A percentile compares a stretch with the other conserved stretches of the same genome.
These are phyloP conservation scores for Choloepus hoffmanni DNA, from an alignment of 2,113 vertebrate species.

Conservation along the genomic window DNA sequence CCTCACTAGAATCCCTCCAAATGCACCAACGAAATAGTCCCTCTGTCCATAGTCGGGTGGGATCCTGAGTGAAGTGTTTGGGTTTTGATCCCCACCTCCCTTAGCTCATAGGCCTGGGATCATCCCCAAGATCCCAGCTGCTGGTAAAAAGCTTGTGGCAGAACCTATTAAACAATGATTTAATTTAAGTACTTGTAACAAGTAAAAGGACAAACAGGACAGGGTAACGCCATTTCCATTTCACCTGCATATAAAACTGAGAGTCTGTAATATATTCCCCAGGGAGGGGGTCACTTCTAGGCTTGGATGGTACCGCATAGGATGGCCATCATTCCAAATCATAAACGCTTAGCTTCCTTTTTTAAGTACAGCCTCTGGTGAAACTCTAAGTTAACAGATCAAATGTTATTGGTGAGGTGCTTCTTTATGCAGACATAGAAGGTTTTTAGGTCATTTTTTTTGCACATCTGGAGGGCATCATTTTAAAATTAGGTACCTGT, in stretches of 20 bases:
- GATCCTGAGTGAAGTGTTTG: neutral
- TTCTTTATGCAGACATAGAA: neutral
- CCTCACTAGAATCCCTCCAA: neutral
- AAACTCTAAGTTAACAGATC: constrained; percentile 9
- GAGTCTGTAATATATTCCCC: neutral
- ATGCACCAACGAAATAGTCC: neutral
- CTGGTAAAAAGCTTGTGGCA: neutral
- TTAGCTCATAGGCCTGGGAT: neutral
- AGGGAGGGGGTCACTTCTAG: constrained; percentile 7
- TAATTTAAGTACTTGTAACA: constrained; percentile 51
- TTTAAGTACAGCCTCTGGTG: constrained; percentile 14
- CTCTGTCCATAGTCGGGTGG: neutral
- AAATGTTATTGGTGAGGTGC: neutral
- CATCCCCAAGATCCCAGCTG: neutral
- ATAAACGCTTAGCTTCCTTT: constrained; percentile 35
- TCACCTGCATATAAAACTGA: constrained; percentile 42
- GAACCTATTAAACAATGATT: neutral
- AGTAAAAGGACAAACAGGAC: constrained; percentile 36
- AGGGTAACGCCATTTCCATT: constrained; percentile 28
- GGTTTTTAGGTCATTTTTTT: constrained; percentile 11
- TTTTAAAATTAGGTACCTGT: constrained; percentile 19
- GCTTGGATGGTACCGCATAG: neutral
- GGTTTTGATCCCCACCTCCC: neutral
- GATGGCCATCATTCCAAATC: neutral
- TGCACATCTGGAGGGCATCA: neutral